These are phyloP conservation scores for Eira barbara DNA, from an alignment of 2,113 vertebrate species.

Conservation along the genomic window DNA sequence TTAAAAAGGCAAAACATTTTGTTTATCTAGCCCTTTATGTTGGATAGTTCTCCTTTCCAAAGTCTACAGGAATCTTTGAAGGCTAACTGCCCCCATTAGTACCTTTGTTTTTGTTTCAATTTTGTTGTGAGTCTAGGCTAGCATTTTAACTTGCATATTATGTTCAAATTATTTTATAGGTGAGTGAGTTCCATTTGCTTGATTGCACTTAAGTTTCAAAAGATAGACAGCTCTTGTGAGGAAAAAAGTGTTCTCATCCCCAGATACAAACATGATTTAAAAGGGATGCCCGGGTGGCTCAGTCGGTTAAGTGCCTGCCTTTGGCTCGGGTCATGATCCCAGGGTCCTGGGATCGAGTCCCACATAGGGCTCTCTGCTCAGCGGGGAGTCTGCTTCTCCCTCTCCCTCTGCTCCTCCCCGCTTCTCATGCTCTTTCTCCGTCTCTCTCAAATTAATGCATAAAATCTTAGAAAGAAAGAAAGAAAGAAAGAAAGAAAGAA, in stretches of 20 bases:
- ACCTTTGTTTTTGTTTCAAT: not conserved
- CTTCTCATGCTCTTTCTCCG: too few relatives aligned
- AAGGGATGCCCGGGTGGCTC: not conserved
- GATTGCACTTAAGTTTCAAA: not conserved
- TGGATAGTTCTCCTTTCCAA: not conserved
- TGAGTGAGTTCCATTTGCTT: not conserved
- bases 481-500: too few relatives aligned
- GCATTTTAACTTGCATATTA: not conserved
- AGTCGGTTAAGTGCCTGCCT: too few relatives aligned
- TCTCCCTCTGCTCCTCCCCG: too few relatives aligned
- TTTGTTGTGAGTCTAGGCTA: not conserved
- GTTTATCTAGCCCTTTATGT: not conserved
- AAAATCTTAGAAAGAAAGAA: too few relatives aligned
- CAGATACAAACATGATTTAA: not conserved
- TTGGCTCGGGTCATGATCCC: too few relatives aligned
- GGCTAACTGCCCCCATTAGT: accelerated
- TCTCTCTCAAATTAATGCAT: too few relatives aligned
- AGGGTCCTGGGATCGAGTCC: too few relatives aligned
- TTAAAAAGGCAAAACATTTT: not conserved
- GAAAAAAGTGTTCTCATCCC: not conserved
- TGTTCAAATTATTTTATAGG: conserved; percentile 17
- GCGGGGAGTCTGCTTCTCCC: too few relatives aligned
- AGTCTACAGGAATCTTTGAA: not conserved
- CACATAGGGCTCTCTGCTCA: too few relatives aligned
- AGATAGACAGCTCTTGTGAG: not conserved